Evolutionary conservation across 2,888 invertebrate species (phyloP).

Genomic region (Drosophila percnosoma): DNA sequence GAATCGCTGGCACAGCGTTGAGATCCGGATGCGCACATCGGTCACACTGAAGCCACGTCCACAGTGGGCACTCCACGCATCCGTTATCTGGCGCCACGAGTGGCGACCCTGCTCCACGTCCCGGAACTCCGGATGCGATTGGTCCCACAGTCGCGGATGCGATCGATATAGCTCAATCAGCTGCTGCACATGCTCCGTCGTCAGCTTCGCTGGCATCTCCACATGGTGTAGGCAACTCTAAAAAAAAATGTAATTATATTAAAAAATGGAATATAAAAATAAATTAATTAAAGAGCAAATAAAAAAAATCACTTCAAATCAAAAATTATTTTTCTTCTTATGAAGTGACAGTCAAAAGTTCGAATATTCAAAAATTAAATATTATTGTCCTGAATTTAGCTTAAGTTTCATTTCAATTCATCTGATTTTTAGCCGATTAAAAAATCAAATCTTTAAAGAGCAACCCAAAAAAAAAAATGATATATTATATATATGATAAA

Average conservation of each 20-base stretch:
- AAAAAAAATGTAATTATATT: not conserved
- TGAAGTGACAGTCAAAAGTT: not conserved
- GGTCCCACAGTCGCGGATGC: slow-evolving; percentile 77
- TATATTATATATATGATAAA: not conserved
- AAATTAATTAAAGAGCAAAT: not conserved
- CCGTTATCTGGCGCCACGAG: slow-evolving; percentile 73
- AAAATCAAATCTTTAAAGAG: too few species aligned
- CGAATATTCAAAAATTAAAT: not conserved
- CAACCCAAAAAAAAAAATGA: not conserved
- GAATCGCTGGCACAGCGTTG: slow-evolving; percentile 77
- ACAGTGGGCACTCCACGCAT: slow-evolving; percentile 66
- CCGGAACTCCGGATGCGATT: slow-evolving; percentile 72
- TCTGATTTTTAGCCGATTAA: not conserved
- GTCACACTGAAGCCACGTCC: slow-evolving; percentile 65
- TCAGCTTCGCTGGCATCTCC: slow-evolving; percentile 60
- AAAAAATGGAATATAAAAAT: not conserved
- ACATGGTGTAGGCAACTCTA: slow-evolving; percentile 22
- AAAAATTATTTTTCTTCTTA: not conserved
- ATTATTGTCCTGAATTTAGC: not conserved
- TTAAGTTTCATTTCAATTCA: not conserved
- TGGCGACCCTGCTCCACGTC: slow-evolving; percentile 67
- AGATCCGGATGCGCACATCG: slow-evolving; percentile 75
- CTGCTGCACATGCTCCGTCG: slow-evolving; percentile 59
- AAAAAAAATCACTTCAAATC: not conserved
- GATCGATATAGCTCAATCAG: slow-evolving; percentile 70